Conservation (phyloP, 2,113 vertebrate species). For the Deroptyus accipitrinus region DNA sequence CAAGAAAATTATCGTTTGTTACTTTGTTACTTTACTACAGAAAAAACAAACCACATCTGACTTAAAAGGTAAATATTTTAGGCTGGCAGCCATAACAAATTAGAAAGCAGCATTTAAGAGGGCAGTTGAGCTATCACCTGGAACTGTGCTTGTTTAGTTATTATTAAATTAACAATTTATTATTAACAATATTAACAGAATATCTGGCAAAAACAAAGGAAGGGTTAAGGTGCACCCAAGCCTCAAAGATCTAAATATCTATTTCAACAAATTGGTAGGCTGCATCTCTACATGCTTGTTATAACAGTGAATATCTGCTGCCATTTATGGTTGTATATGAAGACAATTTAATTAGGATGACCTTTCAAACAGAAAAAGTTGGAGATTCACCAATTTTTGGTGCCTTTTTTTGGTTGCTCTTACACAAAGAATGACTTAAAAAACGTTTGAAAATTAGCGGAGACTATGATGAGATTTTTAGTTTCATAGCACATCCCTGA, state of each 20-base stretch:
- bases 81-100: background rate
- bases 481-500: background rate
- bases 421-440: conserved; percentile 23
- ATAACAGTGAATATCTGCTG: conserved; percentile 21
- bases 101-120: background rate
- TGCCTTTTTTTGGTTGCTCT: conserved; percentile 32
- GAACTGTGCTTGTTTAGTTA: background rate
- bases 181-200: background rate
- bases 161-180: background rate
- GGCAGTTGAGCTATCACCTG: background rate
- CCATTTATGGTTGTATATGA: conserved; percentile 31
- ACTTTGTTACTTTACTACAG: background rate
- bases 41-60: background rate
- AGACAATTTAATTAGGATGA: conserved; percentile 51
- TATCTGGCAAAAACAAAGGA: background rate
- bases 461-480: background rate
- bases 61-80: background rate
- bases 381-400: conserved; percentile 39
- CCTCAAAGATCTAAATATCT: background rate
- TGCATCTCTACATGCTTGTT: background rate
- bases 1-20: background rate
- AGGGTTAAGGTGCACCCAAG: background rate
- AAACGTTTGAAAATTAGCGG: background rate
- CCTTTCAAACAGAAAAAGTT: conserved; percentile 46
- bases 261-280: background rate